Base-by-base conservation (phyloP, 2,113 vertebrate genomes). In the Triplophysa tibetana region DNA sequence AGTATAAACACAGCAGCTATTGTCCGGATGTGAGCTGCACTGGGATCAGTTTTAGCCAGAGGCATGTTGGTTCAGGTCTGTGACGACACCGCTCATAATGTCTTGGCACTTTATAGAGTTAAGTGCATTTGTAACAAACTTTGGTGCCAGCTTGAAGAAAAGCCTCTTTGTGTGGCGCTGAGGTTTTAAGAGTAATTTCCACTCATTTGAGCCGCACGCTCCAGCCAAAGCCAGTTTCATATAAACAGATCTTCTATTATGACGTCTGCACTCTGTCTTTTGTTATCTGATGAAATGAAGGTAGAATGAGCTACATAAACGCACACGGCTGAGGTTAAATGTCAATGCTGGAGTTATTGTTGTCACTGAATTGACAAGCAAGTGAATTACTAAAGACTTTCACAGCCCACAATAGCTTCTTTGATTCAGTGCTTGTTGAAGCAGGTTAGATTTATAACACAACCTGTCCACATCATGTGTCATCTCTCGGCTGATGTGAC, bases 61-160 rank as follows among this genome's bases (percentile, higher is more conserved):
- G 33, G 70, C 70, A 4, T 38, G 5, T 14, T 3, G 0, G 16
- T 60, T 74, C 33, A 17, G 70, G 8, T 61, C 33, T 45, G n/a
- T 74, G 70, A 74, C 38, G 56, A 45, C 41, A 63, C 58, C 2
- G 23, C 41, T 41, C 16, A 48, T 75, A 26, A 63, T 29, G 16
- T 48, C 23, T 63, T 75, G 73, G 73, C 58, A 62, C 56, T 19
- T 62, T 45, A 43, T 63, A 7, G 43, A 62, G 58, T 75, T 63
- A 19, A 62, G 60, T 61, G 13, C 21, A 48, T 75, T 75, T 63
- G 41, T 45, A 48, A 63, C 21, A 48, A 17, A 26, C 41, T 50
- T 62, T 26, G 58, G 48, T 75, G 73, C 58, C 73, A 75, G 11
- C 58, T 75, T 75, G 24, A 19, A 63, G 58, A 75, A 75, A 75